A percentile compares a stretch with the other conserved stretches of the same genome.
Conservation (phyloP, 1,140 invertebrate species). For the Ceratitis capitata region DNA sequence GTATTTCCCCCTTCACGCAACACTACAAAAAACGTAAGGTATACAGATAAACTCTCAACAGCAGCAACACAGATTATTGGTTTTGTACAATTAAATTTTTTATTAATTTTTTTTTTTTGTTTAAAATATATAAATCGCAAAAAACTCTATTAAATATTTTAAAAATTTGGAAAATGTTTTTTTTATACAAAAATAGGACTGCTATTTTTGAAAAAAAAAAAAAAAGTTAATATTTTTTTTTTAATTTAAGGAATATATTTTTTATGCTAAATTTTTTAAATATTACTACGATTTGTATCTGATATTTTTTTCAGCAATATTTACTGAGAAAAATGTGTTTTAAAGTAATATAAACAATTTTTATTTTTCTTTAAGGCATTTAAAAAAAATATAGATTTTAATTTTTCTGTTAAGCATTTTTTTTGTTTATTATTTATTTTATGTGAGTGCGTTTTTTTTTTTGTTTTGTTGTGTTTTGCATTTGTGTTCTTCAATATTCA, state of each 20-base stretch:
- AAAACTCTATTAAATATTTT: no score
- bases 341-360: no score
- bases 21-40: not conserved
- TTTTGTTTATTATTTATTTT: conserved; percentile 12
- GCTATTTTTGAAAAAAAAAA: no score
- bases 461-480: not conserved
- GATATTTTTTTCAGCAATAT: no score
- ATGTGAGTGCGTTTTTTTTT: not conserved
- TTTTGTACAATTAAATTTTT: not conserved
- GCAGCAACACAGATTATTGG: not conserved
- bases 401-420: not conserved
- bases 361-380: not conserved
- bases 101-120: not conserved
- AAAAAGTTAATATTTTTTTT: no score
- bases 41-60: conserved; percentile 27
- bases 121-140: no score
- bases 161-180: no score
- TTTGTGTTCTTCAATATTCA: conserved; percentile 9
- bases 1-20: not conserved
- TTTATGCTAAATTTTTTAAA: no score
- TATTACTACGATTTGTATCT: no score
- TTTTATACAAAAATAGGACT: no score
- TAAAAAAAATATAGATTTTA: not conserved
- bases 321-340: no score
- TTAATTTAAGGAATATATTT: no score